Evolutionary conservation across 2,797 vertebrate genomes (phyloP), one percentile per base, ranked within the genome.

Genomic region (Synaphobranchus kaupii): DNA sequence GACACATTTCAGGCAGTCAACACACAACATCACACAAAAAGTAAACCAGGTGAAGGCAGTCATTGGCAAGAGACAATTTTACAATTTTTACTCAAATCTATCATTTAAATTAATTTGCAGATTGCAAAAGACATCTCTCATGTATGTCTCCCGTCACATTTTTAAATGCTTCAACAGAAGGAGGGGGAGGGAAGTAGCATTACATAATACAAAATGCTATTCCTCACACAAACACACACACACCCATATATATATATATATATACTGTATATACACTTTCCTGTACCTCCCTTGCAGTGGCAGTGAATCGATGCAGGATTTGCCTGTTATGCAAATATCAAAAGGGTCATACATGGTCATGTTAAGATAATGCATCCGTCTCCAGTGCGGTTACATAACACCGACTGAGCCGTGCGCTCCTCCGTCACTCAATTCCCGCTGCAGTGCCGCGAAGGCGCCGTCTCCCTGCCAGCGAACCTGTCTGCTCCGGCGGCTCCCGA

Each of bases 301-400:
- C 31, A 17, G 15, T 39, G 34, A 76, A 76, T 17, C 31, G 22
- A 22, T 20, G 68, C 17, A 48, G 44, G 15, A 48, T 48, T 80
- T 31, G 8, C 20, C 15, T 9, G 76, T 22, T 47, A 80, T n/a
- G 44, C 39, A 80, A 47, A 48, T 25, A 15, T 20, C 0, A 44
- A 47, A 80, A 48, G 76, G 76, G 76, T 80, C 76, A 48, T 25
- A 48, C 22, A 48, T 48, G 76, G 76, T 15, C 76, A n/a, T 47
- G 76, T 80, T 80, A 25, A 80, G 76, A 80, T 44, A 80, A 48
- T 44, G 44, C 76, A 48, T 80, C 76, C 39, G 39, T 80, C 2
- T 48, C 44, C 44, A 12, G 17, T 9, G 76, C 8, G 20, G 44
- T 80, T 48, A 80, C 3, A 10, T 80, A 47, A 80, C 31, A 7